These are phyloP conservation scores for Danaus chrysippus DNA, from an alignment of 2,888 invertebrate species.

Conservation along the genomic window DNA sequence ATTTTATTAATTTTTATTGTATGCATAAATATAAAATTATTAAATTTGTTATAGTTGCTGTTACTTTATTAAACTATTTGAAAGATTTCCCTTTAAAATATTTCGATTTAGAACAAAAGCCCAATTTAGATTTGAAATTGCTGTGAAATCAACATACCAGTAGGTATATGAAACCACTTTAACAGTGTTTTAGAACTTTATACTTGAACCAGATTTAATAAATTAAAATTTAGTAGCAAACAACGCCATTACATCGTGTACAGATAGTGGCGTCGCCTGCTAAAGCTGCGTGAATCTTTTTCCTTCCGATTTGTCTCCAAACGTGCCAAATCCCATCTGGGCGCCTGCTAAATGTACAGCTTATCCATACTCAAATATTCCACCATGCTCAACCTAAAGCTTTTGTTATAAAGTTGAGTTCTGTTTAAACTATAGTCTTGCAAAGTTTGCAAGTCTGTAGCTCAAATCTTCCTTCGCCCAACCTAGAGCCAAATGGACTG, in stretches of 20 bases:
- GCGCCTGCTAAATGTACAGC: constrained; percentile 72
- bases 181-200: no score
- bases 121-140: no score
- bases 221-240: no score
- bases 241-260: constrained; percentile 41
- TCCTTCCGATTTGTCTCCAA: no score
- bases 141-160: no score
- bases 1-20: not conserved
- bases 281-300: constrained; percentile 72
- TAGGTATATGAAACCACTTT: no score
- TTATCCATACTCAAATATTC: no score
- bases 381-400: constrained; percentile 31
- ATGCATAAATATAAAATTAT: not conserved
- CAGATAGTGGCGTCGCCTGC: constrained; percentile 44
- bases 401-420: constrained; percentile 35
- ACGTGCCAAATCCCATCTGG: constrained; percentile 71
- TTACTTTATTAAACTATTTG: no score
- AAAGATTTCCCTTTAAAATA: no score
- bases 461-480: constrained; percentile 62
- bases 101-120: no score
- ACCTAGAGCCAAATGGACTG: constrained; percentile 49
- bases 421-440: constrained; percentile 25
- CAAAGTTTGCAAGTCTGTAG: constrained; percentile 54
- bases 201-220: constrained; percentile 5
- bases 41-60: no score